A percentile compares a stretch with the other conserved stretches of the same genome.
Conservation (phyloP, 2,113 vertebrate species). For the Pipa parva region DNA sequence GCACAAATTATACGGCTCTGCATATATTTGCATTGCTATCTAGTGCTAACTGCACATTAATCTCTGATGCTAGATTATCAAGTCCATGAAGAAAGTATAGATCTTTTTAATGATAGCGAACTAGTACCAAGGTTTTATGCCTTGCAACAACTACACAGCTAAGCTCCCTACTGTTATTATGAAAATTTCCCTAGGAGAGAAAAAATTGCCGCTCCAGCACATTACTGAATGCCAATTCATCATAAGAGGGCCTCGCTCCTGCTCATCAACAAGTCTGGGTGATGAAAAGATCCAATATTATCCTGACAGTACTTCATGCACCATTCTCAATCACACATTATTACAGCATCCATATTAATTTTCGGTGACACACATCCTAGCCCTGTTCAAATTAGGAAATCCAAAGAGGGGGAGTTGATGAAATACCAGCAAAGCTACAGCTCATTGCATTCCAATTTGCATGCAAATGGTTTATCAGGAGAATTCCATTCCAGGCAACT, state of each 20-base stretch:
- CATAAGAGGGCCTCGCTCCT: slow-evolving; percentile 72
- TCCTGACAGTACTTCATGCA: slow-evolving; percentile 90
- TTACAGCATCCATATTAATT: slow-evolving; percentile 99
- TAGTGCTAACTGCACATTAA: slow-evolving; percentile 64
- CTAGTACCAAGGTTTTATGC: slow-evolving; percentile 70
- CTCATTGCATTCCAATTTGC: slow-evolving; percentile 99
- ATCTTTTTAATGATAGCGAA: slow-evolving; percentile 74
- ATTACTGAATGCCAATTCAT: slow-evolving; percentile 74
- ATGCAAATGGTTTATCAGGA: slow-evolving; percentile 98
- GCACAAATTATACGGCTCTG: neutral
- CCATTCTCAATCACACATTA: slow-evolving; percentile 98
- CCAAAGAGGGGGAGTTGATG: slow-evolving; percentile 88
- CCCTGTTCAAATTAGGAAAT: slow-evolving; percentile 92
- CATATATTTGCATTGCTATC: slow-evolving; percentile 48
- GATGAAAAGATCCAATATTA: slow-evolving; percentile 98
- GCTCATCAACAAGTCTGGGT: slow-evolving; percentile 97
- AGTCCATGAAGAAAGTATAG: slow-evolving; percentile 64
- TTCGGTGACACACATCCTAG: slow-evolving; percentile 90
- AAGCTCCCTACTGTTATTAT: slow-evolving; percentile 76
- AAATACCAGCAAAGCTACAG: slow-evolving; percentile 97
- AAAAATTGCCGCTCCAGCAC: slow-evolving; percentile 58
- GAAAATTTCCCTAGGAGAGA: slow-evolving; percentile 72
- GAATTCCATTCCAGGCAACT: slow-evolving; percentile 87
- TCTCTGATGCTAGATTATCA: slow-evolving; percentile 61
- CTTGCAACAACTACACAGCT: slow-evolving; percentile 61